Evolutionary conservation across 2,113 vertebrate genomes (phyloP).

Genomic region (Engystomops pustulosus): DNA sequence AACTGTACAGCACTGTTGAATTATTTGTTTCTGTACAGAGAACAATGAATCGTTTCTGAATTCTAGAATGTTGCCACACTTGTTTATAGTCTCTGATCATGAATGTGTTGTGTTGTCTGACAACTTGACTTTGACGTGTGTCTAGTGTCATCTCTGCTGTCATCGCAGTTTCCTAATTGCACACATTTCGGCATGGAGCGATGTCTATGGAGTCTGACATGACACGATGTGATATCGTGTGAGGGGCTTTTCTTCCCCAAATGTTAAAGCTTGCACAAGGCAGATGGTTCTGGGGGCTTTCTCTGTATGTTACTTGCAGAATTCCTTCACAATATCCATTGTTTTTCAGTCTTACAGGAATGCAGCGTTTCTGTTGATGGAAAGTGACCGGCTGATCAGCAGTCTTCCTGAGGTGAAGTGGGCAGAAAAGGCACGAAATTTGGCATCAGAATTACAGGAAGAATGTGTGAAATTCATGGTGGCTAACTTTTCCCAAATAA

Average conservation of each 20-base stretch:
- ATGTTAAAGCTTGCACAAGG: not conserved
- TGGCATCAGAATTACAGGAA: slow-evolving; percentile 84
- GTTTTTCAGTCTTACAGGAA: slow-evolving; percentile 82
- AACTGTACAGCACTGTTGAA: no score
- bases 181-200: not conserved
- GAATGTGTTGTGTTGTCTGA: not conserved
- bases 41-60: no score
- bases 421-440: slow-evolving; percentile 80
- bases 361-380: slow-evolving; percentile 82
- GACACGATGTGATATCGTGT: not conserved
- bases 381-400: slow-evolving; percentile 82
- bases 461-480: slow-evolving; percentile 82
- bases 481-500: slow-evolving; percentile 77
- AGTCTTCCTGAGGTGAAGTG: slow-evolving; percentile 91
- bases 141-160: not conserved
- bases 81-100: no score
- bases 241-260: not conserved
- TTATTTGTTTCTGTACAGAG: no score
- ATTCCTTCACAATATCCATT: slow-evolving; percentile 51
- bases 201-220: not conserved
- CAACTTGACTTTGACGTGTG: not conserved
- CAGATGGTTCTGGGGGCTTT: not conserved
- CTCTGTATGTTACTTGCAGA: not conserved
- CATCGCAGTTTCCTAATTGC: not conserved
- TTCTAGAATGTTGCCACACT: no score